Evolutionary conservation across 92 coral and sea anemone species (phyloP).

Genomic region (Pocillopora meandrina): DNA sequence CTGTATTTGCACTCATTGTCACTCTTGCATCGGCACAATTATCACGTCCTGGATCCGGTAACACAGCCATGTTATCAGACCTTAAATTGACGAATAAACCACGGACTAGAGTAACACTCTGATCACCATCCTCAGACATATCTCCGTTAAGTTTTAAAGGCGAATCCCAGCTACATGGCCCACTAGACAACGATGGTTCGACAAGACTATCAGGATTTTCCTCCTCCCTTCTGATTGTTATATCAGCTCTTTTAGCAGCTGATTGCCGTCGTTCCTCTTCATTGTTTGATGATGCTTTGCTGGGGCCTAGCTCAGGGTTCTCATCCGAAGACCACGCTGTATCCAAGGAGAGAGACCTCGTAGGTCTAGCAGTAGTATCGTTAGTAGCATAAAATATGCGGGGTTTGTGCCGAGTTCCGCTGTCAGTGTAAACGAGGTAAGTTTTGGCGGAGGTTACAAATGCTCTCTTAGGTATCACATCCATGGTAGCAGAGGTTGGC

Average conservation of each 20-base stretch:
- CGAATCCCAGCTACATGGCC: not conserved
- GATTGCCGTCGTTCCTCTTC: not conserved
- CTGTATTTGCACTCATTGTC: not conserved
- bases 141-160: not conserved
- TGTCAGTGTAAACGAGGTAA: not conserved
- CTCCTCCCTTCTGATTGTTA: not conserved
- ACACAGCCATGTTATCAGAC: not conserved
- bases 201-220: not conserved
- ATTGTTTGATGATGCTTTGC: not conserved
- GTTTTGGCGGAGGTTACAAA: conserved; percentile 16
- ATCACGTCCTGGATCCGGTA: not conserved
- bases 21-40: not conserved
- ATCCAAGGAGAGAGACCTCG: not conserved
- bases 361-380: not conserved
- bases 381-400: conserved; percentile 1
- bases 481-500: not conserved
- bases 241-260: not conserved
- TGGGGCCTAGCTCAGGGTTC: not conserved
- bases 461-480: not conserved
- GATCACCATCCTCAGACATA: not conserved
- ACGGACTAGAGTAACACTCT: not conserved
- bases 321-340: not conserved
- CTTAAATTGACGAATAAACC: not conserved
- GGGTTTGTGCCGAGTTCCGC: not conserved
- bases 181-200: not conserved